Base-by-base conservation (phyloP, 2,797 vertebrate species). In the Hephaestus fuliginosus region DNA sequence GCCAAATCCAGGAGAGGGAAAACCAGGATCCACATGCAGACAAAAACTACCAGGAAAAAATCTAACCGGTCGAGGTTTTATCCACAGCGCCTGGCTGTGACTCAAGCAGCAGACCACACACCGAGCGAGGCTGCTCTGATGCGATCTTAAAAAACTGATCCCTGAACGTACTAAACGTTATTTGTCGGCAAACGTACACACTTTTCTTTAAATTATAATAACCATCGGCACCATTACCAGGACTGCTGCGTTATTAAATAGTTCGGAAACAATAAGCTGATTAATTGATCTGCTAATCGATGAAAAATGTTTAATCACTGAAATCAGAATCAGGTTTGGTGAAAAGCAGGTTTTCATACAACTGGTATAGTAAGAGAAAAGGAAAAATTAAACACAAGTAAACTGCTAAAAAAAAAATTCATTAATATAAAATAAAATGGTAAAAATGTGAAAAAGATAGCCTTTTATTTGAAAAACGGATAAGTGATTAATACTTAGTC, bases 1-100 rank as follows among this genome's bases (percentile, higher is more conserved):
- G 75, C 69, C 76, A 80, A 48, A 60, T 17, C 13, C n/a, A 15
- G 22, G 60, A 39, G 73, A 69, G 33, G 33, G 25, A 60, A 67
- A 68, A 77, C 63, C 67, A 61, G 75, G 61, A 62, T 58, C 73
- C 62, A 82, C 57, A 48, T 4, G 25, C 46, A 61, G 36, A 67
- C 51, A 66, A 55, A 62, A 76, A 49, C 36, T n/a, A 67, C 51
- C 28, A 73, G 30, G 25, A 64, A 56, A 55, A 39, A 33, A 36
- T 36, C 1, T 7, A 7, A 33, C 56, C 33, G 28, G 39, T 25
- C 33, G 6, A 52, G 10, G 46, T 46, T 83, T 46, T 4, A 71
- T 78, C 46, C 52, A 46, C 63, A 49, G 12, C 6, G 13, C 14
- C 74, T 46, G 1, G 33, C 48, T 68, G 44, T 3, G n/a, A 28